Base-by-base conservation (phyloP, 1,140 invertebrate genomes). In the Holcopasites calliopsidis region DNA sequence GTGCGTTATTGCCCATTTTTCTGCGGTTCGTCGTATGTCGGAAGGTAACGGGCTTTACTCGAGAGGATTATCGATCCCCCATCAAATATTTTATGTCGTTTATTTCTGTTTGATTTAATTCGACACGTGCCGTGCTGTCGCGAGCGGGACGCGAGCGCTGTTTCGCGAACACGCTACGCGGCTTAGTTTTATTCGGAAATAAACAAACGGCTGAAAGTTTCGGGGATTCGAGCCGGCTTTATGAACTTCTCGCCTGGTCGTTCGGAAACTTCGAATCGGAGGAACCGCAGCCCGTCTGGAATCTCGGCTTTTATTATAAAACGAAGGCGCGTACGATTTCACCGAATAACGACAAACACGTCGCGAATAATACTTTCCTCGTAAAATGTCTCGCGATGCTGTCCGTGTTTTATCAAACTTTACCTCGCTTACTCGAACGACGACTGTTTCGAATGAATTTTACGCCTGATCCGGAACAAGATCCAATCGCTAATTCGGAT, bases 51-150 rank as follows among this genome's bases (percentile, higher is more conserved):
- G 33, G 55, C 33, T 57, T 21, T 13, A n/a, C 55, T 57, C 31
- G 28, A 57, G n/a, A 33, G 55, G 31, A n/a, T 35, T 35, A 57
- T 57, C 55, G 55, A 57, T 21, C 18, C 18, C 4, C 18, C 28
- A 49, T 49, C 10, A 57, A 33, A 28, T n/a, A 57, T 57, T 33
- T 57, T 57, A 57, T 13, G 18, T 33, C n/a, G 55, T 1, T 33
- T 57, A 57, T 33, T 57, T 33, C 10, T n/a, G 55, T 57, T 57
- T 21, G 55, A 57, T 57, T 57, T 57, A 57, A 57, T 57, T 35
- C 55, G 21, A 5, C 55, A 35, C 55, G 55, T 2, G 13, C 13
- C 18, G 55, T n/a, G n/a, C n/a, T n/a, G n/a, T n/a, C n/a, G n/a
- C 18, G n/a, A 23, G 7, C 21, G 10, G 35, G 35, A 10, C 35